Evolutionary conservation across 1,140 invertebrate genomes (phyloP).

Genomic region (Semibalanus balanoides): DNA sequence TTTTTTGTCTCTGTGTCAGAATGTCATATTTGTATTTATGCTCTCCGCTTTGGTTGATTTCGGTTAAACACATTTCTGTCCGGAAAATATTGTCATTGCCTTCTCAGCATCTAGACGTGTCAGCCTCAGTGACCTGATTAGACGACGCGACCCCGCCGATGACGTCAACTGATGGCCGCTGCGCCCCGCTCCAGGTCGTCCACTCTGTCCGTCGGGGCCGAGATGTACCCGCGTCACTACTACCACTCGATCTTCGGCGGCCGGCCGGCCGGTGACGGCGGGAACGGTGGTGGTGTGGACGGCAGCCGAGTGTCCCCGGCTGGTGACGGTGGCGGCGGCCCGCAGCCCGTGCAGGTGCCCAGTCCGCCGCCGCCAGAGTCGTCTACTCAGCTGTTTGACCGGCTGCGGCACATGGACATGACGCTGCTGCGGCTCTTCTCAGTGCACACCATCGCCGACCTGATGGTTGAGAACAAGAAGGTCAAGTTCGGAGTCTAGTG

Average conservation of each 20-base stretch:
- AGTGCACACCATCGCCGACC: conserved; percentile 60
- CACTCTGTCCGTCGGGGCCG: conserved; percentile 38
- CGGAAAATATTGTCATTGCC: too few species aligned
- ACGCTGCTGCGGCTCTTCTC: conserved; percentile 53
- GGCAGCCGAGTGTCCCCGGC: conserved; percentile 10
- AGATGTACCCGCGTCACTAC: conserved; percentile 3
- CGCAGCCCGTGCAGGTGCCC: conserved; percentile 21
- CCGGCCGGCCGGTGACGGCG: conserved; percentile 23
- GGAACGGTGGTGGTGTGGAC: too few species aligned
- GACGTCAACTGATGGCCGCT: too few species aligned
- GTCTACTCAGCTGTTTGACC: conserved; percentile 46
- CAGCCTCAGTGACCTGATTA: too few species aligned
- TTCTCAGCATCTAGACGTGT: too few species aligned
- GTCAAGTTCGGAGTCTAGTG: conserved; percentile 70
- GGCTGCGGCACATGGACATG: conserved; percentile 55
- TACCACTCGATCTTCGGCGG: conserved; percentile 18
- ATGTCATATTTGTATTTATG: too few species aligned
- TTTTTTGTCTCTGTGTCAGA: too few species aligned
- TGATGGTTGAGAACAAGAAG: conserved; percentile 81
- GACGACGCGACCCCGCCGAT: too few species aligned
- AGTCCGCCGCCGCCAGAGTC: conserved; percentile 20
- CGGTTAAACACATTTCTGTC: too few species aligned
- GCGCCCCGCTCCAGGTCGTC: conserved; percentile 35
- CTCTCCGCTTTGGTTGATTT: too few species aligned
- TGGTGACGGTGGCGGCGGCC: conserved; percentile 24